phyloP scores from a whole-genome alignment of 1,140 invertebrate genomes.

The Temnothorax longispinosus region DNA sequence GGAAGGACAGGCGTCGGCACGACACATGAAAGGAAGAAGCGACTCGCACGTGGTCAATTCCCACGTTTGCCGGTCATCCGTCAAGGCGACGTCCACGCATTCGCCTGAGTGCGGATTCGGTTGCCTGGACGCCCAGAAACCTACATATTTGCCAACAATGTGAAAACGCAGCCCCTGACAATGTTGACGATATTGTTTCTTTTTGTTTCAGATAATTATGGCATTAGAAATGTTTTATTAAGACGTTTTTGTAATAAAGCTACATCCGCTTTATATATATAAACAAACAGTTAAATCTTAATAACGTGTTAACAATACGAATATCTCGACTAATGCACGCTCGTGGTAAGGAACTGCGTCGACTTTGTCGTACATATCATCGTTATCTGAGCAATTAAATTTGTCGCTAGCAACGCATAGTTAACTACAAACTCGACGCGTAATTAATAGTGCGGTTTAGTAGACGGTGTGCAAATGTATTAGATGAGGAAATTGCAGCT shows the following conservation, averaged over 20 bases:
- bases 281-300: not conserved
- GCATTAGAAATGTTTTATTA: not conserved
- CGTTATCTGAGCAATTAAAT: not conserved
- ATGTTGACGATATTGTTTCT: not conserved
- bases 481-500: conserved; percentile 76
- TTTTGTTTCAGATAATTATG: not conserved
- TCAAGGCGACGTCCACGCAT: conserved; percentile 93
- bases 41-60: conserved; percentile 97
- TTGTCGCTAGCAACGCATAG: not conserved
- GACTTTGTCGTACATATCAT: not conserved
- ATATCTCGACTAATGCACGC: not conserved
- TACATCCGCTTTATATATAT: not conserved
- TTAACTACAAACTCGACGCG: not conserved
- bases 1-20: conserved; percentile 95
- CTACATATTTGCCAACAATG: conserved; percentile 82
- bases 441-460: conserved; percentile 45
- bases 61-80: conserved; percentile 95
- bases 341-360: not conserved
- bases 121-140: conserved; percentile 95
- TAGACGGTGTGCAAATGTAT: conserved; percentile 52
- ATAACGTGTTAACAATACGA: not conserved
- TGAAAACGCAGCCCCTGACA: not conserved
- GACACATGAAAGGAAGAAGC: conserved; percentile 97
- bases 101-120: conserved; percentile 94
- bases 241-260: not conserved